phyloP scores from a whole-genome alignment of 2,797 vertebrate species.

The Sebastiscus tertius region DNA sequence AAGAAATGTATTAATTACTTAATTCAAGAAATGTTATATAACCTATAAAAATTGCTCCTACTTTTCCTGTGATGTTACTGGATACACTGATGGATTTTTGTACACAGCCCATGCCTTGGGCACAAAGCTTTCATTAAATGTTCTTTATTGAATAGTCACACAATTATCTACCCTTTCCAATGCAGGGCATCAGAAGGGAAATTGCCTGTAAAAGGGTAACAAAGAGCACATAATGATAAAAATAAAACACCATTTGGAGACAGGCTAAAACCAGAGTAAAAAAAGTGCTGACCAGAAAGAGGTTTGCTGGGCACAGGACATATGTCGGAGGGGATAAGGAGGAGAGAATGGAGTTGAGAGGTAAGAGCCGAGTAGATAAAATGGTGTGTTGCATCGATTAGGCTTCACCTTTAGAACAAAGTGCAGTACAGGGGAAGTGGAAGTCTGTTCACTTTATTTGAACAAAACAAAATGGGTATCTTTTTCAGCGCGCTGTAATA shows the following conservation, averaged over 20 bases:
- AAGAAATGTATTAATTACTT: not conserved
- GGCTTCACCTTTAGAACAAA: not conserved
- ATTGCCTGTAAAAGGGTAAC: slow-evolving; percentile 35
- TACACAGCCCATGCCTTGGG: not conserved
- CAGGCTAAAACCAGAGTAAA: not conserved
- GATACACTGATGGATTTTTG: slow-evolving; percentile 10
- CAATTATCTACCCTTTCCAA: slow-evolving; percentile 16
- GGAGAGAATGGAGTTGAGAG: not conserved
- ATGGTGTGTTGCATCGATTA: not conserved
- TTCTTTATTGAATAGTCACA: slow-evolving; percentile 32
- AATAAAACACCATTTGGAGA: slow-evolving; percentile 17
- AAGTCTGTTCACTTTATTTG: not conserved
- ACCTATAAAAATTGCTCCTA: not conserved
- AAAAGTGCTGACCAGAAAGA: slow-evolving; percentile 36
- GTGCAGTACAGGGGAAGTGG: not conserved
- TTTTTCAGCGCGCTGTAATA: not conserved
- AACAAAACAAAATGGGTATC: not conserved
- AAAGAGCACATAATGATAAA: slow-evolving; percentile 31
- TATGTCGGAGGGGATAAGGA: slow-evolving; percentile 15
- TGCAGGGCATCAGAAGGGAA: slow-evolving; percentile 34
- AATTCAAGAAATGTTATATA: not conserved
- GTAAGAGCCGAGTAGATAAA: not conserved
- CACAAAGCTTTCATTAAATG: slow-evolving; percentile 42
- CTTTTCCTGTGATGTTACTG: not conserved
- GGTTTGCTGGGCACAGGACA: slow-evolving; percentile 22